Percentiles rank a stretch among this genome's conserved stretches.
These are phyloP conservation scores for Andrena praecox DNA, from an alignment of 2,888 invertebrate genomes.

Conservation along the genomic window DNA sequence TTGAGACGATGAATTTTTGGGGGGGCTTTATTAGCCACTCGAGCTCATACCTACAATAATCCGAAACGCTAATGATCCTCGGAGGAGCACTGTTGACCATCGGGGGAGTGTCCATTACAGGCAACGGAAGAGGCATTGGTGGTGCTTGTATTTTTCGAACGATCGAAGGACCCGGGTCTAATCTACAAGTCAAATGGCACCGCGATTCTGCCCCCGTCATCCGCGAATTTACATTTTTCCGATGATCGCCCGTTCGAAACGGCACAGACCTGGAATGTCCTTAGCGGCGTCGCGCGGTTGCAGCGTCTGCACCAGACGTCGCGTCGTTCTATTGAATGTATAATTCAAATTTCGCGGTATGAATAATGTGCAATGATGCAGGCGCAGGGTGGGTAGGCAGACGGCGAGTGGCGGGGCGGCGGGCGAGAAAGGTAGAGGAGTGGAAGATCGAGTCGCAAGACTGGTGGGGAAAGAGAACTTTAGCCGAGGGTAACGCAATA, in stretches of 20 bases:
- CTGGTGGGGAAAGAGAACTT: slow-evolving; percentile 50
- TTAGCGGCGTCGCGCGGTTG: slow-evolving; percentile 55
- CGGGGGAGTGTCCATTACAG: not conserved
- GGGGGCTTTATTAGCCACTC: not conserved
- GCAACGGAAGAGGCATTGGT: not conserved
- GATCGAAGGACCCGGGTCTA: not conserved
- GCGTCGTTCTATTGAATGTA: slow-evolving; percentile 78
- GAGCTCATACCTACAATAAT: not conserved
- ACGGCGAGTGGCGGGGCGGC: slow-evolving; percentile 28
- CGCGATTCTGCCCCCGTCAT: slow-evolving; percentile 19
- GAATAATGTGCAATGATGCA: slow-evolving; percentile 81
- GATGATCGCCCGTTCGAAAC: slow-evolving; percentile 29
- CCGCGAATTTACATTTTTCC: slow-evolving; percentile 45
- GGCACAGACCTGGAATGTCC: slow-evolving; percentile 33
- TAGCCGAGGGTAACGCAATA: slow-evolving; percentile 76
- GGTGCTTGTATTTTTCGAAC: slow-evolving; percentile 10
- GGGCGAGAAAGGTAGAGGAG: slow-evolving; percentile 14
- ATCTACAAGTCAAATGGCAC: slow-evolving; percentile 41
- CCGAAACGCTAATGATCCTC: not conserved
- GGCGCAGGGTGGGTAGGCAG: slow-evolving; percentile 40
- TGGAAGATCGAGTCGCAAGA: slow-evolving; percentile 28
- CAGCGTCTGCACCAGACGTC: slow-evolving; percentile 70
- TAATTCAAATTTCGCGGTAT: slow-evolving; percentile 81
- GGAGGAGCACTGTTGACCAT: not conserved
- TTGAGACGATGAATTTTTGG: not conserved